Conservation (phyloP, 2,797 vertebrate species). For the Neomorphus geoffroyi region DNA sequence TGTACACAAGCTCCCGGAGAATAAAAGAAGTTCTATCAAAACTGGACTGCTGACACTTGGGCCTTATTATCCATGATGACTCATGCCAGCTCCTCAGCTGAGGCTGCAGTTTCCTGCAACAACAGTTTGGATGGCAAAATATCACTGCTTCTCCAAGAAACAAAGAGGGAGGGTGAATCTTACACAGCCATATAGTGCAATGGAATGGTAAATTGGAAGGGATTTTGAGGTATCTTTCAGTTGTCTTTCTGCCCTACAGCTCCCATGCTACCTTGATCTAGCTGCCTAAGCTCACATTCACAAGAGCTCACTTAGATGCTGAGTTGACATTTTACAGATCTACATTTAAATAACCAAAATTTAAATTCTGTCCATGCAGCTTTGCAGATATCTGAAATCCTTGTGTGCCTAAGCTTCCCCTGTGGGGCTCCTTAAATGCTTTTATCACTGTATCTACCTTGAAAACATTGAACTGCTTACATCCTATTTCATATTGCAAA, state of each 20-base stretch:
- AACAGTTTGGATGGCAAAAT: background rate
- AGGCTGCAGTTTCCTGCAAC: background rate
- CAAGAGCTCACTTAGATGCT: background rate
- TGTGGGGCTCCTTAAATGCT: background rate
- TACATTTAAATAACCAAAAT: slow-evolving; percentile 14
- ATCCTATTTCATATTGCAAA: background rate
- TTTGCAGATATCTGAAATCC: slow-evolving; percentile 7
- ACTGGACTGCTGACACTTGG: background rate
- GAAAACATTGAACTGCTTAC: background rate
- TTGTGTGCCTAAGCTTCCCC: background rate
- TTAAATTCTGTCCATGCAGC: slow-evolving; percentile 36
- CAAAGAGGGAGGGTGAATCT: background rate
- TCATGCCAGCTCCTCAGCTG: background rate
- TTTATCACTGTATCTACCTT: background rate
- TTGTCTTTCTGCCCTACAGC: background rate
- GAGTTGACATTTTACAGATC: background rate
- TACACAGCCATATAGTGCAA: too few species aligned
- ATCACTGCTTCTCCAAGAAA: background rate
- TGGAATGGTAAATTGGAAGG: background rate
- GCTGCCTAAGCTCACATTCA: background rate
- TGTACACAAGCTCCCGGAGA: background rate
- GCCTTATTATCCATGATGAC: background rate
- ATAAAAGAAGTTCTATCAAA: background rate
- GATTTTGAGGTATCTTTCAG: background rate
- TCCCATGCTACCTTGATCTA: background rate